These are phyloP conservation scores for Psittacara wagleri DNA, from an alignment of 2,113 vertebrate genomes.

Conservation along the genomic window DNA sequence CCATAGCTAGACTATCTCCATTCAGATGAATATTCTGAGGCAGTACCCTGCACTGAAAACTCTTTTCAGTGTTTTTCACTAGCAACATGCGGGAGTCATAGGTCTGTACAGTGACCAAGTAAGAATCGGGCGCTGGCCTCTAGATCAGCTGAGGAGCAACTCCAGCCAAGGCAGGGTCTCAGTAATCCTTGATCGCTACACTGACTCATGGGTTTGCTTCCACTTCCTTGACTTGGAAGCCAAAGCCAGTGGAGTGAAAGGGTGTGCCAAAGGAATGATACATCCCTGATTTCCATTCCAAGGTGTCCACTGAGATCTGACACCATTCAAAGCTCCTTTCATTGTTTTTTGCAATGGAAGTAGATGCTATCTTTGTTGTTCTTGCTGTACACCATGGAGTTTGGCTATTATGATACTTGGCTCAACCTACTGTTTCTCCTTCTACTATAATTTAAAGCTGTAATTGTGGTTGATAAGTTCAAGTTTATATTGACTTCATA, in stretches of 20 bases:
- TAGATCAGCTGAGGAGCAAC: background rate
- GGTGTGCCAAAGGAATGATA: background rate
- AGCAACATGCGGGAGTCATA: background rate
- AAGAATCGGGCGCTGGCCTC: background rate
- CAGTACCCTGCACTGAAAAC: background rate
- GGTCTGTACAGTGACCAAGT: background rate
- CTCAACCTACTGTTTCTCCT: background rate
- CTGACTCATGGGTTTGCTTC: background rate
- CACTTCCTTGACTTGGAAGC: background rate
- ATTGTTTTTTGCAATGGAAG: background rate
- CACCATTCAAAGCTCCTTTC: background rate
- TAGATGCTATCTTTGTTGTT: background rate
- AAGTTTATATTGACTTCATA: background rate
- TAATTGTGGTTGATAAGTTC: background rate
- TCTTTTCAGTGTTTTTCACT: background rate
- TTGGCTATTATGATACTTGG: background rate
- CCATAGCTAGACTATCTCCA: background rate
- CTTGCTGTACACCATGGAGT: background rate
- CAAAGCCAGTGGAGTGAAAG: background rate
- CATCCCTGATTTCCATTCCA: background rate
- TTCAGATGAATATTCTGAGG: background rate
- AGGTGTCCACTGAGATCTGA: background rate
- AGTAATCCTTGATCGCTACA: background rate
- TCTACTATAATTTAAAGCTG: background rate
- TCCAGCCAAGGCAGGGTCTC: background rate